Base-by-base conservation (phyloP, 2,797 vertebrate species). In the Tamandua tetradactyla region DNA sequence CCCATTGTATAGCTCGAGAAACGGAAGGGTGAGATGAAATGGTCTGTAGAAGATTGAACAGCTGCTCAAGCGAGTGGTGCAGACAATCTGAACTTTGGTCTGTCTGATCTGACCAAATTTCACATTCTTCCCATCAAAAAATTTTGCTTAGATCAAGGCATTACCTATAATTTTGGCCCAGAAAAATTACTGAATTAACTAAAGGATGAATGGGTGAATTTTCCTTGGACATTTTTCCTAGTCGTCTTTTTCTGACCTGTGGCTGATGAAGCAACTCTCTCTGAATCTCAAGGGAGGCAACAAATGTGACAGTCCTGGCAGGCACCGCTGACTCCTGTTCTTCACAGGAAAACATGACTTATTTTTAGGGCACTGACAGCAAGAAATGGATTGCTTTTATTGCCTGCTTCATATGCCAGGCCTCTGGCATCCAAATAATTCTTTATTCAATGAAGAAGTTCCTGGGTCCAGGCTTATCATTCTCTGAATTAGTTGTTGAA, bases 401-500 rank as follows among this genome's bases (percentile, higher is more conserved):
- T 88, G 88, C 35, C 32, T 74, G 32, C 23, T 74, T 35, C 74
- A 13, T n/a, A 52, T 22, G 57, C 49, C 55, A 87, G 66, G 12
- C 32, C 9, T 57, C 68, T 91, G 82, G 68, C 12, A 37, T 12
- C 59, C 61, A 59, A 74, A 25, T 27, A 23, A 80, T 14, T 57
- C 44, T 57, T 66, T 88, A n/a, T 35, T 87, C n/a, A 84, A 3
- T 44, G 87, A 49, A 84, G n/a, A 32, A 15, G 27, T 27, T 55
- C 30, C 11, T 35, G 35, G 18, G 49, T n/a, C 32, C 47, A 85
- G 42, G 66, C 25, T 88, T 82, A 52, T 69, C 52, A 75, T 94
- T 92, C 68, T 95, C 49, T n/a, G 42, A 80, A 62, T 6, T 72
- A 85, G 57, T 92, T 35, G 30, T 42, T 80, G 42, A 89, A 44